Conservation (phyloP, 2,113 vertebrate genomes). For the Erythrocercus mccallii region DNA sequence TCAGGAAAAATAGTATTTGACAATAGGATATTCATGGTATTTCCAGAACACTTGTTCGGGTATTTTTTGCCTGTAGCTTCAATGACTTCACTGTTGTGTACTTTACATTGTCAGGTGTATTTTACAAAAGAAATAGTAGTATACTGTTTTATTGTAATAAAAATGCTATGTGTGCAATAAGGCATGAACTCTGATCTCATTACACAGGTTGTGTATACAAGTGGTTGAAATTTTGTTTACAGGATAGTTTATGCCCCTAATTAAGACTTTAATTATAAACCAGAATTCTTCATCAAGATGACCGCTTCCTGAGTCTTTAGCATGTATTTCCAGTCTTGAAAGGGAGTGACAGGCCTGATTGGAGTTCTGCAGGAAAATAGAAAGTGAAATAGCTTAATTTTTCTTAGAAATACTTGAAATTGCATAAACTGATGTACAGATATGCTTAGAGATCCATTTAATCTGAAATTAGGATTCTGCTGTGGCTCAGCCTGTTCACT, state of each 20-base stretch:
- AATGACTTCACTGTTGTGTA: background rate
- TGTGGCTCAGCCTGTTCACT: background rate
- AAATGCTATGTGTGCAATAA: conserved; percentile 6
- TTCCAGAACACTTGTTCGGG: background rate
- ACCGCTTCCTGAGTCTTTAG: background rate
- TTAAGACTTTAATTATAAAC: background rate
- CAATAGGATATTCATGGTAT: background rate
- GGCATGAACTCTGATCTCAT: background rate
- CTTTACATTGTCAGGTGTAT: too few species aligned
- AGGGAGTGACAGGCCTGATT: background rate
- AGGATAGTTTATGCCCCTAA: background rate
- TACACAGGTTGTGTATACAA: background rate
- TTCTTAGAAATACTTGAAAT: background rate
- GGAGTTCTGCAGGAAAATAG: background rate
- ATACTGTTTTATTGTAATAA: background rate
- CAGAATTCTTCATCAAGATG: background rate
- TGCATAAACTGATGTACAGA: background rate
- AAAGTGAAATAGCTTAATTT: background rate
- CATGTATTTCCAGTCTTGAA: background rate
- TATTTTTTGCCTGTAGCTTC: background rate
- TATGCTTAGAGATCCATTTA: background rate
- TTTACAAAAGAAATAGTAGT: background rate
- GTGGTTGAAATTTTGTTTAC: background rate
- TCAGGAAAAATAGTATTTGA: background rate
- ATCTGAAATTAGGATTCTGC: background rate